Conservation (phyloP, 2,888 invertebrate genomes). For the Eudemis profundana region DNA sequence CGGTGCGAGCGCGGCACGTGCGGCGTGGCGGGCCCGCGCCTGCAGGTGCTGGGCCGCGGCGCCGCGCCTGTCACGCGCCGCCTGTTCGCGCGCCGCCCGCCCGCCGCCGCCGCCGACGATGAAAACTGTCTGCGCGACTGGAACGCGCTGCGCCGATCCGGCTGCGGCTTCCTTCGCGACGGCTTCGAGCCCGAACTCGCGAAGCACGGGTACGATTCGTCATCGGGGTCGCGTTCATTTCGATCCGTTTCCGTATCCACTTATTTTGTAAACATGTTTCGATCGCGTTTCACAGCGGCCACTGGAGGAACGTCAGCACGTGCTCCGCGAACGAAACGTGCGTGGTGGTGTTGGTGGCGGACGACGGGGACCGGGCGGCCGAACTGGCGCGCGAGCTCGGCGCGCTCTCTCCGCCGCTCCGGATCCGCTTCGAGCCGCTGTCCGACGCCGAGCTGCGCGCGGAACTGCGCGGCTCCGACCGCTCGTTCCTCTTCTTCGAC, state of each 20-base stretch:
- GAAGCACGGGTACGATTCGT: background rate
- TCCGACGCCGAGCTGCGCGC: conserved; percentile 55
- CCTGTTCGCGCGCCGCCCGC: conserved; percentile 64
- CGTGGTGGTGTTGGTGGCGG: conserved; percentile 12
- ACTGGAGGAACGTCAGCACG: conserved; percentile 13
- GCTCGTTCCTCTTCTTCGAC: conserved; percentile 55
- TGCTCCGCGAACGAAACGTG: background rate
- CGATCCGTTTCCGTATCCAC: too few relatives aligned
- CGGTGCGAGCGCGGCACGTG: background rate
- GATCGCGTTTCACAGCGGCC: background rate
- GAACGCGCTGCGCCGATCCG: background rate
- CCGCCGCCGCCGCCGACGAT: background rate
- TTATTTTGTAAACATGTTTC: too few relatives aligned
- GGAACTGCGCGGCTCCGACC: background rate
- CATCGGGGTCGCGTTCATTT: too few relatives aligned
- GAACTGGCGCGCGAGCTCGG: background rate
- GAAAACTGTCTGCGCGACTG: background rate
- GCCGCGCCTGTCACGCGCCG: conserved; percentile 53
- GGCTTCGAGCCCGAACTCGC: background rate
- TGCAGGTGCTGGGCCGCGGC: background rate
- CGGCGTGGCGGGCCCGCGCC: background rate
- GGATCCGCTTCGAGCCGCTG: conserved; percentile 48
- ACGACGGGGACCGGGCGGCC: background rate
- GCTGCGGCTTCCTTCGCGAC: background rate
- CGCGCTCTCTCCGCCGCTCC: background rate